These are phyloP conservation scores for Rhamphomyia laevipes DNA, from an alignment of 2,888 invertebrate species.

Conservation along the genomic window DNA sequence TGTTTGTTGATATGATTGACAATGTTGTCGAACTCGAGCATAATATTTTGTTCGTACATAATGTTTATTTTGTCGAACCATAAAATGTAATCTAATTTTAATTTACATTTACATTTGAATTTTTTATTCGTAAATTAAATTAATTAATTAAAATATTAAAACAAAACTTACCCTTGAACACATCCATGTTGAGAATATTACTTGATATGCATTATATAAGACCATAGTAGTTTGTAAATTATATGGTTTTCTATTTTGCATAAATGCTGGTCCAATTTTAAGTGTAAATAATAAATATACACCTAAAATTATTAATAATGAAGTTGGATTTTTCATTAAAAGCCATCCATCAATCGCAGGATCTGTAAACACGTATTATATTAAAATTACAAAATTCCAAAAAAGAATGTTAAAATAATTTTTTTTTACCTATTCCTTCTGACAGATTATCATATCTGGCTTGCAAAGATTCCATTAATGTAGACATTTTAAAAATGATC, in stretches of 20 bases:
- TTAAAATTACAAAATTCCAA: neutral
- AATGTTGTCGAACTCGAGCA: too few species aligned
- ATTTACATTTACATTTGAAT: too few species aligned
- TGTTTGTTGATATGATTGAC: too few species aligned
- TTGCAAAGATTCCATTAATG: slow-evolving; percentile 1
- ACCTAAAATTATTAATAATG: slow-evolving; percentile 51
- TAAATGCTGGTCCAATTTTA: slow-evolving; percentile 61
- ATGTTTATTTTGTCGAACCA: too few species aligned
- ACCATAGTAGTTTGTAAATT: slow-evolving; percentile 61
- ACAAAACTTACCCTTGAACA: slow-evolving; percentile 29
- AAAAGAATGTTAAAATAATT: neutral
- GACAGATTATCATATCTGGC: slow-evolving; percentile 10
- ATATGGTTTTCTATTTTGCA: slow-evolving; percentile 62
- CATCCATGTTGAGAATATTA: slow-evolving; percentile 69
- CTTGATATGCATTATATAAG: slow-evolving; percentile 79
- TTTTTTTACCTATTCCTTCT: slow-evolving; percentile 12
- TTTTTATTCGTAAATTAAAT: neutral
- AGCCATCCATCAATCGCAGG: slow-evolving; percentile 65
- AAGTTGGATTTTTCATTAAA: slow-evolving; percentile 63
- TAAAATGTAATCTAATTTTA: too few species aligned
- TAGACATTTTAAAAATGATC: too few species aligned
- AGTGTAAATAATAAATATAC: slow-evolving; percentile 61
- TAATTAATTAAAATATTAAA: neutral
- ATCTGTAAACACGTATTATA: slow-evolving; percentile 43
- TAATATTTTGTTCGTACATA: too few species aligned